Conservation (phyloP, 2,113 vertebrate species). For the Proteles cristata region DNA sequence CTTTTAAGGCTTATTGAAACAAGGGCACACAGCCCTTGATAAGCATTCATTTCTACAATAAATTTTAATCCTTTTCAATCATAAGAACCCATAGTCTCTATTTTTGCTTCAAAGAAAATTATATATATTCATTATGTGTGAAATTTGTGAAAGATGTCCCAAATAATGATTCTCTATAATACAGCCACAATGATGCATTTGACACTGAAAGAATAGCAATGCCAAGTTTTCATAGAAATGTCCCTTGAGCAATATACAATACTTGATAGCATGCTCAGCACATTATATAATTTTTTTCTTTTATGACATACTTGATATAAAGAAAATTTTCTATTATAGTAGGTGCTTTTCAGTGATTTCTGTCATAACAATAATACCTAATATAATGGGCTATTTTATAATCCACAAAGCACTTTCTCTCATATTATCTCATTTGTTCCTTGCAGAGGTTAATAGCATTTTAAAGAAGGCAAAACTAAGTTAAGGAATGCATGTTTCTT, state of each 20-base stretch:
- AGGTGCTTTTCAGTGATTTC: slow-evolving; percentile 54
- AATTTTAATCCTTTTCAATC: slow-evolving; percentile 48
- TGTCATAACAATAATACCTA: slow-evolving; percentile 59
- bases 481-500: slow-evolving; percentile 4
- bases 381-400: slow-evolving; percentile 55
- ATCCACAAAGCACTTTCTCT: slow-evolving; percentile 35
- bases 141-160: slow-evolving; percentile 63
- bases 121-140: slow-evolving; percentile 42
- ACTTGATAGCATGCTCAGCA: not conserved
- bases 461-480: slow-evolving; percentile 50
- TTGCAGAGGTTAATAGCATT: slow-evolving; percentile 24
- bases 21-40: slow-evolving; percentile 14
- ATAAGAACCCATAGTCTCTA: not conserved
- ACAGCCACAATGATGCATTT: slow-evolving; percentile 58
- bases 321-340: slow-evolving; percentile 56
- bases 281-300: slow-evolving; percentile 58
- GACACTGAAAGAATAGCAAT: slow-evolving; percentile 53
- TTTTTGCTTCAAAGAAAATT: slow-evolving; percentile 61
- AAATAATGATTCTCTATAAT: slow-evolving; percentile 44
- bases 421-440: slow-evolving; percentile 59
- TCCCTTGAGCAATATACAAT: slow-evolving; percentile 58
- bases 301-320: slow-evolving; percentile 65
- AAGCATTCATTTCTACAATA: slow-evolving; percentile 55
- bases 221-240: slow-evolving; percentile 47
- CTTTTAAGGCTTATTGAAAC: slow-evolving; percentile 25